phyloP scores from a whole-genome alignment of 2,888 invertebrate genomes.

The Tiliacea citrago region DNA sequence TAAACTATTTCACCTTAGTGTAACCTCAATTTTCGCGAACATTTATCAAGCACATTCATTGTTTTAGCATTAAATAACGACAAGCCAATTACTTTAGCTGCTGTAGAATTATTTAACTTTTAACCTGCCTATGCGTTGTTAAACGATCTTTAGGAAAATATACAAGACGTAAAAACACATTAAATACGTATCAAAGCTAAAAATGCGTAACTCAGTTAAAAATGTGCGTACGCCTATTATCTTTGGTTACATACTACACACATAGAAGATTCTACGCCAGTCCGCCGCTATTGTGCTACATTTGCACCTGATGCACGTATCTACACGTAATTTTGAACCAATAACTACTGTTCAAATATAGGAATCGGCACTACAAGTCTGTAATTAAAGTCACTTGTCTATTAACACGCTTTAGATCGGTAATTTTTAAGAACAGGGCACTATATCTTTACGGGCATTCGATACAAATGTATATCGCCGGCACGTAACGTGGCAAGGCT shows the following conservation, averaged over 20 bases:
- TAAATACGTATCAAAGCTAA: background rate
- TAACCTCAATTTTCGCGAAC: constrained; percentile 61
- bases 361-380: background rate
- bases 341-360: background rate
- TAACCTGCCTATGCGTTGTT: background rate
- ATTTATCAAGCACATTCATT: constrained; percentile 62
- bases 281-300: too few species aligned
- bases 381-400: background rate
- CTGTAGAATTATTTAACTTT: constrained; percentile 11
- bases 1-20: constrained; percentile 63
- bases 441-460: too few species aligned
- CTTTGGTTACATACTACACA: background rate
- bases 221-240: background rate
- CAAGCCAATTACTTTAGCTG: constrained; percentile 46
- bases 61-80: constrained; percentile 48
- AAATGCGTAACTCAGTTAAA: background rate
- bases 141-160: background rate
- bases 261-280: too few species aligned
- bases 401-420: background rate
- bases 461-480: background rate
- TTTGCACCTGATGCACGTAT: background rate
- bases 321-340: background rate
- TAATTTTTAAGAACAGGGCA: background rate
- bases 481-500: too few species aligned
- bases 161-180: background rate